Conservation (phyloP, 2,888 invertebrate species). For the Tuta absoluta region DNA sequence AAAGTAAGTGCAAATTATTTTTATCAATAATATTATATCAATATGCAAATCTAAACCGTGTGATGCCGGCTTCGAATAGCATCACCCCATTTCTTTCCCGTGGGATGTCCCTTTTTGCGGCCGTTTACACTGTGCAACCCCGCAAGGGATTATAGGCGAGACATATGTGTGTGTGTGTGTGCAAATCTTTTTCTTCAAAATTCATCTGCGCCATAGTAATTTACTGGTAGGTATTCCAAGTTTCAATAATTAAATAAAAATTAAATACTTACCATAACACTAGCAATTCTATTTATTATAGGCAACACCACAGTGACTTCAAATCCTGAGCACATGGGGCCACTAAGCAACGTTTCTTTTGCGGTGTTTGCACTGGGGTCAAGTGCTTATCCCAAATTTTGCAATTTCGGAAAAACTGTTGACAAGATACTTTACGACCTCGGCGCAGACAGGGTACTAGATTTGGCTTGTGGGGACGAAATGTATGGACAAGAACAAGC, state of each 20-base stretch:
- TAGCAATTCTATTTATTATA: slow-evolving; percentile 46
- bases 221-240: no score
- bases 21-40: background rate
- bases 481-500: slow-evolving; percentile 97
- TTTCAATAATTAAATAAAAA: no score
- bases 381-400: slow-evolving; percentile 97
- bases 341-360: slow-evolving; percentile 93
- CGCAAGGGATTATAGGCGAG: no score
- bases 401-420: slow-evolving; percentile 95
- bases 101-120: no score
- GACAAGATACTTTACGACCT: slow-evolving; percentile 93
- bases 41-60: no score
- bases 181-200: no score
- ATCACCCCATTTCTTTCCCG: no score
- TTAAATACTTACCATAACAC: no score
- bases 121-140: no score
- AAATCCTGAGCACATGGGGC: slow-evolving; percentile 90
- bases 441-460: slow-evolving; percentile 92
- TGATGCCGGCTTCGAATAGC: no score
- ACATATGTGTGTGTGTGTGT: no score
- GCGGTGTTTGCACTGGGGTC: slow-evolving; percentile 97
- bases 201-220: no score
- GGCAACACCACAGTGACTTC: slow-evolving; percentile 87
- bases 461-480: slow-evolving; percentile 93
- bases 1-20: slow-evolving; percentile 59